Evolutionary conservation across 2,113 vertebrate species (phyloP), one percentile per base, ranked within the genome.

Genomic region (Catagonus wagneri): DNA sequence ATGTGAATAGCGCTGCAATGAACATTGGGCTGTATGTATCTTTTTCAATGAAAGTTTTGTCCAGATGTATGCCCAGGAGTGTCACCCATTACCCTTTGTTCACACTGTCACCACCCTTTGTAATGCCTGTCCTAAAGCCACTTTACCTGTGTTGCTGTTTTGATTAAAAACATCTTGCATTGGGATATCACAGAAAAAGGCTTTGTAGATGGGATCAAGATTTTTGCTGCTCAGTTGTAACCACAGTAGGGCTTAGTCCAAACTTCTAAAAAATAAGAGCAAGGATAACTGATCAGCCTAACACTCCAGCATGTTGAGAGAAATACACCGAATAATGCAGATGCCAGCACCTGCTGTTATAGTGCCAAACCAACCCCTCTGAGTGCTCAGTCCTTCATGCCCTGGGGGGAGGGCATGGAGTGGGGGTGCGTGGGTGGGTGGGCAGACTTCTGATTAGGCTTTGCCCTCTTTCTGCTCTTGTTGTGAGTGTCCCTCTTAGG

Each of bases 311-410:
- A 11, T 36, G 58, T 34, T 44, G 27, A 71, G 15, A 95, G 71
- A 14, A 39, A 68, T 56, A 58, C 68, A 60, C 44, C 69, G 63
- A n/a, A 61, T 58, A 66, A 15, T 2, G 5, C 4, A n/a, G 50
- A 4, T 3, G 12, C 15, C 32, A 34, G 14, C 27, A 34, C 50
- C 16, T 39, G 71, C 23, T 20, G 4, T 17, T 66, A 16, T 0
- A 5, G 29, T 29, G 20, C 58, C 13, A 11, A 4, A 25, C 58
- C 29, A 6, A 6, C 2, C 44, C 56, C 13, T 66, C 68, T 1
- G 0, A 20, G 20, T 9, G 29, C 5, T 34, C 36, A 17, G 0
- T 5, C 25, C 52, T 19, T 1, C 74, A 22, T 27, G 29, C 0
- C n/a, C 32, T 52, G 52, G 3, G 78, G 20, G 25, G 13, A 39